Evolutionary conservation across 2,888 invertebrate species (phyloP).

Genomic region (Catocala nupta): DNA sequence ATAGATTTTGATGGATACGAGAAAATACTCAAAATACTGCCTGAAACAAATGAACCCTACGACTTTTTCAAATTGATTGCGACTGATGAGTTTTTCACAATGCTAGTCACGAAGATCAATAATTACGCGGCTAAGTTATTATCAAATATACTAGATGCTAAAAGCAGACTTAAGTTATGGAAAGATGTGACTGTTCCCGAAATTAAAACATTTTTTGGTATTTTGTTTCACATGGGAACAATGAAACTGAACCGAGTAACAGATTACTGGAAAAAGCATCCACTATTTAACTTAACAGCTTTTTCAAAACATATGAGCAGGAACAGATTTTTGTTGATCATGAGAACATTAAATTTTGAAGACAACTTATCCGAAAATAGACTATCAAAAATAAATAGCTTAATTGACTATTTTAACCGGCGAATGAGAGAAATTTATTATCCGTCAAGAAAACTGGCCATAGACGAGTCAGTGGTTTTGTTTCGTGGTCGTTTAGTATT

Average conservation of each 20-base stretch:
- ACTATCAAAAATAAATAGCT: slow-evolving; percentile 34
- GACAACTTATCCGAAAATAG: slow-evolving; percentile 29
- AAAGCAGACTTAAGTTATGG: slow-evolving; percentile 13
- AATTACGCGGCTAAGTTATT: slow-evolving; percentile 1
- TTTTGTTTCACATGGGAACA: slow-evolving; percentile 32
- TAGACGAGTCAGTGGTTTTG: slow-evolving; percentile 41
- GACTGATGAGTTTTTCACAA: slow-evolving; percentile 31
- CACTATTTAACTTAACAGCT: slow-evolving; percentile 32
- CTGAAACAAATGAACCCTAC: slow-evolving; percentile 31
- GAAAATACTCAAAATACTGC: slow-evolving; percentile 25
- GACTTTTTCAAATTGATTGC: slow-evolving; percentile 31
- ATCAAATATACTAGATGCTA: background rate
- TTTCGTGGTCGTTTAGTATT: slow-evolving; percentile 38
- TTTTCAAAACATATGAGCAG: slow-evolving; percentile 38
- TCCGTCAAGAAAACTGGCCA: slow-evolving; percentile 28
- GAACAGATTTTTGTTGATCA: slow-evolving; percentile 36
- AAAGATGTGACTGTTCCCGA: slow-evolving; percentile 38
- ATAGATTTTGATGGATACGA: slow-evolving; percentile 10
- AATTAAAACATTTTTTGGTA: slow-evolving; percentile 31
- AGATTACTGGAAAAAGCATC: slow-evolving; percentile 41
- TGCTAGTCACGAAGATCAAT: slow-evolving; percentile 29
- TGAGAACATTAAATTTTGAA: slow-evolving; percentile 32
- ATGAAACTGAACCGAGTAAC: slow-evolving; percentile 32
- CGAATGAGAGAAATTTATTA: slow-evolving; percentile 27
- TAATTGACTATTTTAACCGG: slow-evolving; percentile 27